These are phyloP conservation scores for Meliscaeva auricollis DNA, from an alignment of 2,888 invertebrate species.

Conservation along the genomic window DNA sequence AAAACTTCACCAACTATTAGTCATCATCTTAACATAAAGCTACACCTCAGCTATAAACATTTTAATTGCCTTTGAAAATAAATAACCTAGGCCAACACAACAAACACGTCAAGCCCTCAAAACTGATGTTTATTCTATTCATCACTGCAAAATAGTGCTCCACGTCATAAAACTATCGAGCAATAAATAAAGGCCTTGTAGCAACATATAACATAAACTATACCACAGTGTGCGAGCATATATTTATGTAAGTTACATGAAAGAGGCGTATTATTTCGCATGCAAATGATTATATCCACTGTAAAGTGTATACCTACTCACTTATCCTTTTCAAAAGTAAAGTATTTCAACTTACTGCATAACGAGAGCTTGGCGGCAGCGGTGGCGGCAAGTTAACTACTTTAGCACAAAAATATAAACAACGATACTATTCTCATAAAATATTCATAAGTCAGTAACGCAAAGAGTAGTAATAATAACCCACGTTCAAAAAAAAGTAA, in stretches of 20 bases:
- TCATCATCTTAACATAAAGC: not conserved
- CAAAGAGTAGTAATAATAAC: conserved; percentile 8
- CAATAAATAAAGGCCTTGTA: conserved; percentile 42
- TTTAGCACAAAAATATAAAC: conserved; percentile 42
- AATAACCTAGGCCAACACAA: not conserved
- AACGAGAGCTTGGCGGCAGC: conserved; percentile 16
- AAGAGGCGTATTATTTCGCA: conserved; percentile 46
- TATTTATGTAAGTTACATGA: conserved; percentile 35
- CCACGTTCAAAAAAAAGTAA: too few relatives aligned
- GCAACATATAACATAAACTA: not conserved
- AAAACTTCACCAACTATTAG: not conserved
- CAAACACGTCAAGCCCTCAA: conserved; percentile 11
- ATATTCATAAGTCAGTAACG: conserved; percentile 56
- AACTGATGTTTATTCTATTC: conserved; percentile 40
- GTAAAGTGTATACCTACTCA: too few relatives aligned
- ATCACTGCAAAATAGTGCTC: not conserved
- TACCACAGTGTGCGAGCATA: too few relatives aligned
- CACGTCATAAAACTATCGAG: conserved; percentile 48
- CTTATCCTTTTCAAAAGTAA: conserved; percentile 14
- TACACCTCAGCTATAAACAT: not conserved
- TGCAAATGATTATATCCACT: conserved; percentile 31
- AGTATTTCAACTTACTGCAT: conserved; percentile 28
- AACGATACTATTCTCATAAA: conserved; percentile 47
- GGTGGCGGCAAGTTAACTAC: too few relatives aligned
- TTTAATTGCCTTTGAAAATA: conserved; percentile 26